phyloP scores from a whole-genome alignment of 2,113 vertebrate genomes.

The Chauna torquata region DNA sequence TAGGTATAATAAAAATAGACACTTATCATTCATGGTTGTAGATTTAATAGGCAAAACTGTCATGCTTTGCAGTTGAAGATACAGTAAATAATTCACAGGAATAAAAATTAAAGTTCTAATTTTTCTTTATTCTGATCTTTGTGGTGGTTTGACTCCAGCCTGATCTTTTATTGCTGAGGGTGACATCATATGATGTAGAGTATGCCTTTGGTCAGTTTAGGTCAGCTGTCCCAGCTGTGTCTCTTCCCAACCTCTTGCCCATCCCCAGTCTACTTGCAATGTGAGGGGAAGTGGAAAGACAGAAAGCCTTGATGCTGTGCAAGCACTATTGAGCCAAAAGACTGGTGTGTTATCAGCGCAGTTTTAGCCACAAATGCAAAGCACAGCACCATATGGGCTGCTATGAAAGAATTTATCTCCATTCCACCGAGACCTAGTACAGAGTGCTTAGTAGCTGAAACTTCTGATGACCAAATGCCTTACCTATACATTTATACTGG shows the following conservation, averaged over 20 bases:
- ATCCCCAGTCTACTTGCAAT: neutral
- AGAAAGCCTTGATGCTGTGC: neutral
- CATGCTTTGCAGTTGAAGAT: neutral
- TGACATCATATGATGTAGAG: neutral
- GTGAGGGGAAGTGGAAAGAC: neutral
- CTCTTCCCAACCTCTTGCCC: neutral
- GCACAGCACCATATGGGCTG: neutral
- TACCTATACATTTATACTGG: neutral
- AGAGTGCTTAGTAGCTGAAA: neutral
- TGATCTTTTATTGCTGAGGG: neutral
- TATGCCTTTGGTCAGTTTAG: neutral
- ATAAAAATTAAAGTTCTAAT: neutral
- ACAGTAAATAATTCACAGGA: neutral
- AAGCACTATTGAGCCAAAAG: neutral
- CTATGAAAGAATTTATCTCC: neutral
- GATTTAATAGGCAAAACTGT: neutral
- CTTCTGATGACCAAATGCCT: neutral
- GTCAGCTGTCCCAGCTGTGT: neutral
- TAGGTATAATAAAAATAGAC: neutral
- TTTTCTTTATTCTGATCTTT: neutral
- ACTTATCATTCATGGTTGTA: neutral
- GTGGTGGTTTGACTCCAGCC: neutral
- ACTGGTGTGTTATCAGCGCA: neutral
- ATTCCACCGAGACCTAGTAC: fast-evolving
- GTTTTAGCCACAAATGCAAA: neutral